phyloP scores from a whole-genome alignment of 2,113 vertebrate species.

The Anarrhichthys ocellatus region DNA sequence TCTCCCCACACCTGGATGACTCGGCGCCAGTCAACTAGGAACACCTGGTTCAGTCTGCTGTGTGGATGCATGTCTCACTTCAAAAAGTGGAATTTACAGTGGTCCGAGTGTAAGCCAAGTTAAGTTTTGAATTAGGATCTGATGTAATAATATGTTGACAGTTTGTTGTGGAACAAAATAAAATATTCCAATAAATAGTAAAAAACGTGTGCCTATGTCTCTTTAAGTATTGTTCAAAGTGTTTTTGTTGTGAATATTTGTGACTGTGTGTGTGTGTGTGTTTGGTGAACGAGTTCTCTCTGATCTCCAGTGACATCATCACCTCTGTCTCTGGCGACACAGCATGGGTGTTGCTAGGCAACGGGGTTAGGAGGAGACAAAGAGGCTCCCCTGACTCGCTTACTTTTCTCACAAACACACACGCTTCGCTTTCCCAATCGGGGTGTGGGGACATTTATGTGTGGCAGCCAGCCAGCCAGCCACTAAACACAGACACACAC shows the following conservation, averaged over 20 bases:
- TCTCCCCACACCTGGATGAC: conserved; percentile 26
- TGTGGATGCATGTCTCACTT: conserved; percentile 2
- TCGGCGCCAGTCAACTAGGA: conserved; percentile 14
- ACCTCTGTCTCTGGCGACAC: conserved; percentile 70
- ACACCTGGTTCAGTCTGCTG: conserved; percentile 44
- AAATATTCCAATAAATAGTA: conserved; percentile 2
- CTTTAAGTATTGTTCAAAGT: not conserved
- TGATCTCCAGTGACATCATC: conserved; percentile 81
- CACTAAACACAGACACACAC: not conserved
- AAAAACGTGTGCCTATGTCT: not conserved
- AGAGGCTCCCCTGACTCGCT: conserved; percentile 48
- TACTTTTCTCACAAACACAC: conserved; percentile 42
- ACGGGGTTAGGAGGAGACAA: conserved; percentile 77
- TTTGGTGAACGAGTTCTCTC: conserved; percentile 54
- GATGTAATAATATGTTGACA: not conserved
- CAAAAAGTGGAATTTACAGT: not conserved
- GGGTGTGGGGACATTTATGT: conserved; percentile 18
- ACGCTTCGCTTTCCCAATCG: not conserved
- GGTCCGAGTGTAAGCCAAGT: not conserved
- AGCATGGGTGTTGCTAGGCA: conserved; percentile 81
- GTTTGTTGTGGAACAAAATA: not conserved
- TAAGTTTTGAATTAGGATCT: not conserved
- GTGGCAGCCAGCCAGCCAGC: not conserved
- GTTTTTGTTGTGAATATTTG: not conserved
- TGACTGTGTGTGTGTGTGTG: conserved; percentile 1